Conservation (phyloP, 2,113 vertebrate genomes). For the Globicephala melas region DNA sequence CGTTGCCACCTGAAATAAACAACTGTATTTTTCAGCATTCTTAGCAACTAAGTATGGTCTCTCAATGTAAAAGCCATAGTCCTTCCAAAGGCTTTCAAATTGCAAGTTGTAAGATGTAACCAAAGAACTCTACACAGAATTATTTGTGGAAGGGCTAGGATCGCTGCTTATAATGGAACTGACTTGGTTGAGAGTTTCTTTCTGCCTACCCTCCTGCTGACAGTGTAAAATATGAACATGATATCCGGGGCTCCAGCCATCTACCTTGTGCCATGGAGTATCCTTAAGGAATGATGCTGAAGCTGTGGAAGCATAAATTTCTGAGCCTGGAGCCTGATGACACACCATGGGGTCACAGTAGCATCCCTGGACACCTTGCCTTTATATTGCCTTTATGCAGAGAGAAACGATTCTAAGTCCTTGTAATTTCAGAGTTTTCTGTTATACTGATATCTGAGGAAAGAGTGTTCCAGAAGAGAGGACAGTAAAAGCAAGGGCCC, state of each 20-base stretch:
- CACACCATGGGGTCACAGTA: not conserved
- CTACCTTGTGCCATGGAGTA: not conserved
- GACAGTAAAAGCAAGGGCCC: not conserved
- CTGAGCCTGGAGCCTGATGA: not conserved
- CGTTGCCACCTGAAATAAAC: constrained; percentile 44
- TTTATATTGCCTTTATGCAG: not conserved
- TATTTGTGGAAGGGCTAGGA: not conserved
- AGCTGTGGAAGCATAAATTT: not conserved
- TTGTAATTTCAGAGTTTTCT: not conserved
- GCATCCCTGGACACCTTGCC: not conserved
- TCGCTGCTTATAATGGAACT: not conserved
- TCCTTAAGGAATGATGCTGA: not conserved
- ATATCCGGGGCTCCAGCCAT: not conserved
- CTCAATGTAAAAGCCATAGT: constrained; percentile 24
- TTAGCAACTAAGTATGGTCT: constrained; percentile 40
- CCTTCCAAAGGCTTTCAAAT: constrained; percentile 16
- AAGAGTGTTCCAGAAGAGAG: constrained; percentile 31
- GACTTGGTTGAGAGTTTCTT: not conserved
- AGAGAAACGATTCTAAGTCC: not conserved
- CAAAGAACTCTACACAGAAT: constrained; percentile 24
- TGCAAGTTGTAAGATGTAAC: constrained; percentile 6
- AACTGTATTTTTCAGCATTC: constrained; percentile 37
- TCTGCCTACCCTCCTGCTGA: not conserved
- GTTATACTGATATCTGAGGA: not conserved
- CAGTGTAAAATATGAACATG: not conserved